phyloP scores from a whole-genome alignment of 2,113 vertebrate species.

The Spheniscus mendiculus region DNA sequence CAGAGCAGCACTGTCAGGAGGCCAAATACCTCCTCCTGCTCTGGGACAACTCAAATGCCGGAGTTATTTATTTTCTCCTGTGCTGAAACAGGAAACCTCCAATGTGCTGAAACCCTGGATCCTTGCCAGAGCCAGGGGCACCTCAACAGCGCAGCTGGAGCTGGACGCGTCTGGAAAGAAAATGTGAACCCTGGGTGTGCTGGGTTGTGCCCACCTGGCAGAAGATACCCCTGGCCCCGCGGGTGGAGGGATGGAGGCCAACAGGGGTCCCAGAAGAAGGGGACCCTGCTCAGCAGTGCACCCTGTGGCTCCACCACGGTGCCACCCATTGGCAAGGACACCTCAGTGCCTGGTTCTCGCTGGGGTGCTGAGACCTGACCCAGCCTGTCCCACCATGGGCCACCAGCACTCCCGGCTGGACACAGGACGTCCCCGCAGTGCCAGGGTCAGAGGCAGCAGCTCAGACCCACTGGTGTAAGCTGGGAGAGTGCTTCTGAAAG shows the following conservation, averaged over 20 bases:
- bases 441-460: not conserved
- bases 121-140: not conserved
- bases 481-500: not conserved
- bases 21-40: not conserved
- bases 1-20: not conserved
- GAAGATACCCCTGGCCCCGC: accelerated
- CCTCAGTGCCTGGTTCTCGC: accelerated
- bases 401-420: not conserved
- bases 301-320: accelerated
- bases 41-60: not conserved
- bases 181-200: accelerated
- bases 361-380: not conserved
- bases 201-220: not conserved
- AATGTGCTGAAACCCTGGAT: not conserved
- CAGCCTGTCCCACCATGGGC: not conserved
- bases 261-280: not conserved
- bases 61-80: slow-evolving; percentile 36
- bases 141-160: not conserved
- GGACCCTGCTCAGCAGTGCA: not conserved
- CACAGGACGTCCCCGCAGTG: not conserved
- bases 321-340: not conserved
- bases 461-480: not conserved
- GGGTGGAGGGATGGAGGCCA: not conserved
- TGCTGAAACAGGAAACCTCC: slow-evolving; percentile 39
- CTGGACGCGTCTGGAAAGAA: not conserved